Percentiles rank a stretch among this genome's conserved stretches.
These are phyloP conservation scores for Heliconius melpomene DNA, from an alignment of 1,140 invertebrate species.

Conservation along the genomic window DNA sequence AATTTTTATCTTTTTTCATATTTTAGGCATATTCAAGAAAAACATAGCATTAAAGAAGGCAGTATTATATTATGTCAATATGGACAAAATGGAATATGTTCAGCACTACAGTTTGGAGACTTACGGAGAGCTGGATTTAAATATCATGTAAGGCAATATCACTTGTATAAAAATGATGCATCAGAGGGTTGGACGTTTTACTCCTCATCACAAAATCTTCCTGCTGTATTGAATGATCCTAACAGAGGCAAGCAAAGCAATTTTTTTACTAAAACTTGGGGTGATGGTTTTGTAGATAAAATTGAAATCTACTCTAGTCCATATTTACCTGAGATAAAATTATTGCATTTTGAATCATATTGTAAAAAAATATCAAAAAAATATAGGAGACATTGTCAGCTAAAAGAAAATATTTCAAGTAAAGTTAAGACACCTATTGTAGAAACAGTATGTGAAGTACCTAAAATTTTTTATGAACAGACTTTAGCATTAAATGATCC, in stretches of 20 bases:
- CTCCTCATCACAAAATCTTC: conserved; percentile 95
- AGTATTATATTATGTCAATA: conserved; percentile 94
- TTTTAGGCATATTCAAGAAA: conserved; percentile 88
- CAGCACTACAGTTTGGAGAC: conserved; percentile 92
- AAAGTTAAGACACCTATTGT: conserved; percentile 63
- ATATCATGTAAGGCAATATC: conserved; percentile 91
- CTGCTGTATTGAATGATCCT: conserved; percentile 98
- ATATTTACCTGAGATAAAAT: conserved; percentile 91
- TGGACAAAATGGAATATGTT: conserved; percentile 93
- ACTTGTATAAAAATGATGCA: conserved; percentile 83
- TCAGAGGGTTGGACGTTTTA: conserved; percentile 88
- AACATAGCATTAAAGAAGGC: conserved; percentile 93
- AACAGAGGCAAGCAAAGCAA: conserved; percentile 93
- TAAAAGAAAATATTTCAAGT: conserved; percentile 72
- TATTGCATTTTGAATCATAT: conserved; percentile 94
- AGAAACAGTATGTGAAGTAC: conserved; percentile 83
- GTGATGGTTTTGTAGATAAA: conserved; percentile 95
- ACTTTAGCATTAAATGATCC: conserved; percentile 91
- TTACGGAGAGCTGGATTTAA: conserved; percentile 94
- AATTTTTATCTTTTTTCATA: not conserved
- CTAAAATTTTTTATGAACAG: conserved; percentile 93
- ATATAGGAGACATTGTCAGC: conserved; percentile 82
- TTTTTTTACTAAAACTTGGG: conserved; percentile 99
- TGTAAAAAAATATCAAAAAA: conserved; percentile 88
- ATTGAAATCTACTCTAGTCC: conserved; percentile 87